Base-by-base conservation (phyloP, 2,797 vertebrate genomes). In the Euphonia xanthogaster region DNA sequence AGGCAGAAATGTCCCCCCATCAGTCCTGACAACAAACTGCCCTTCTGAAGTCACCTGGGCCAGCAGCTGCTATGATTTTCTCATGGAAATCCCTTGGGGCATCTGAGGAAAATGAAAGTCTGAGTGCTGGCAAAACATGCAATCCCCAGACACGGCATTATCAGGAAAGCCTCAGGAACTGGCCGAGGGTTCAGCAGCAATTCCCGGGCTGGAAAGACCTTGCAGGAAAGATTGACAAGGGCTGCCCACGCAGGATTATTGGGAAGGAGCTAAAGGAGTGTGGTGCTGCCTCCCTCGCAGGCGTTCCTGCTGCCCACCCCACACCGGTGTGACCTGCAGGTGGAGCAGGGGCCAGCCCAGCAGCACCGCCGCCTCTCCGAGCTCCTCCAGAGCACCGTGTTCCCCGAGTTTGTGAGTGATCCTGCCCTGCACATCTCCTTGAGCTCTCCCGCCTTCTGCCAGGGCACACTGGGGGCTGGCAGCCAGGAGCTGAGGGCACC, bases 351-450 rank as follows among this genome's bases (percentile, higher is more conserved):
- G 12, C 88, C 98, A 0, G 97, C 96, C 8, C 98, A 97, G 62
- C 98, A 98, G 75, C 98, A 98, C 61, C 98, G 97, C 68, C 96
- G 96, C 88, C 98, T 99, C 85, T 95, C 97, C 0, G 96, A 98
- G 2, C 97, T 98, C 4, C 98, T 99, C 25, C 97, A 98, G 24
- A 88, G 97, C 39, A 96, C 97, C 91, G 97, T 98, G 55, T 98
- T 99, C 83, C 98, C 99, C 0, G 95, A 98, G 37, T 99, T 99
- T 97, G 99, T 99, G 97, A 99, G 99, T 98, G 31, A 27, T 35
- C 33, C 66, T n/a, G 71, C 44, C n/a, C 37, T 15, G 17, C 15
- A 9, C 19, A 1, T 12, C 50, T n/a, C 44, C 65, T 19, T 6
- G 14, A n/a, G 61, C 60, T 19, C 47, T 75, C 45, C 27, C 45